These are phyloP conservation scores for Drosophila saltans DNA, from an alignment of 1,140 invertebrate species.

Conservation along the genomic window DNA sequence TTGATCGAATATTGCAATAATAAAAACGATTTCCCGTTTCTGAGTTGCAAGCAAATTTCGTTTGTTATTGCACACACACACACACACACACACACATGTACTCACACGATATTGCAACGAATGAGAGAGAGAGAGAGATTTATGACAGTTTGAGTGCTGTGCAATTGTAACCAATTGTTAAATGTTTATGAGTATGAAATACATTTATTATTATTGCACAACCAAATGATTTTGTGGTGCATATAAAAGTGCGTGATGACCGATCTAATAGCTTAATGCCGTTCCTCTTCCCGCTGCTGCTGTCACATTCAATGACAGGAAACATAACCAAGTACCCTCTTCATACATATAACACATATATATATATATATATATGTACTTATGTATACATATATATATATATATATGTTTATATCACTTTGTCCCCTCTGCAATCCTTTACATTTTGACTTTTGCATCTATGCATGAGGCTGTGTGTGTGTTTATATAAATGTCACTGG, in stretches of 20 bases:
- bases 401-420: background rate
- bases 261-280: constrained; percentile 65
- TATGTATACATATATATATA: background rate
- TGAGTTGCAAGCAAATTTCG: constrained; percentile 8
- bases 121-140: constrained; percentile 48
- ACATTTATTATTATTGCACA: constrained; percentile 62
- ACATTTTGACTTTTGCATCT: background rate
- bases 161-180: constrained; percentile 61
- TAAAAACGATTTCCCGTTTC: constrained; percentile 10
- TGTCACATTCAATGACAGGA: constrained; percentile 19
- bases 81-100: too few relatives aligned
- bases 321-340: constrained; percentile 7
- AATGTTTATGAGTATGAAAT: constrained; percentile 50
- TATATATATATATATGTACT: too few relatives aligned
- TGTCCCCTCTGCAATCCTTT: background rate
- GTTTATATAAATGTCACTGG: constrained; percentile 65
- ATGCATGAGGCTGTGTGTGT: constrained; percentile 5
- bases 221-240: constrained; percentile 44
- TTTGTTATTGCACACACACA: constrained; percentile 4
- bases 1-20: constrained; percentile 5
- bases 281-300: background rate
- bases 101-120: too few relatives aligned
- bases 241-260: constrained; percentile 66
- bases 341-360: constrained; percentile 30
- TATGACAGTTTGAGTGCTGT: constrained; percentile 54